These are phyloP conservation scores for Palaemon carinicauda DNA, from an alignment of 1,140 invertebrate genomes.

Conservation along the genomic window DNA sequence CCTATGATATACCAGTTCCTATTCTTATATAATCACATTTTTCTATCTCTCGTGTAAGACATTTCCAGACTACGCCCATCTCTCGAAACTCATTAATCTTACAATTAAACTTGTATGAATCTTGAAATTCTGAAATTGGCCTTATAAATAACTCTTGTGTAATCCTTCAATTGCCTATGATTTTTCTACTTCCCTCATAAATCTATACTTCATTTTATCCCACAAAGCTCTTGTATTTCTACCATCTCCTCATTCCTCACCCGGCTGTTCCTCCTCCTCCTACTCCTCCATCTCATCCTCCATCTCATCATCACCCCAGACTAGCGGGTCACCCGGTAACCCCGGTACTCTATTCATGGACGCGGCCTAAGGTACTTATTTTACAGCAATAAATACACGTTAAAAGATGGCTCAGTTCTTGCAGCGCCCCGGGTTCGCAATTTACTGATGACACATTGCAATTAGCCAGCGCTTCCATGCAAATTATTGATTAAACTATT, in stretches of 20 bases:
- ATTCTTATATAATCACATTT: no score
- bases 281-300: background rate
- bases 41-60: no score
- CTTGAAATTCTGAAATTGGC: no score
- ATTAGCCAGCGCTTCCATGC: background rate
- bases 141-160: no score
- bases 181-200: no score
- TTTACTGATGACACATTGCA: conserved; percentile 27
- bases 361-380: conserved; percentile 11
- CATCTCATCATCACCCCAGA: background rate
- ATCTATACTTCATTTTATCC: background rate
- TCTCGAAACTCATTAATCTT: no score
- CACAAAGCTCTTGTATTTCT: background rate
- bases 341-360: conserved; percentile 6
- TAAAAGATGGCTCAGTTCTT: background rate
- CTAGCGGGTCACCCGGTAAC: background rate
- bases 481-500: conserved; percentile 8
- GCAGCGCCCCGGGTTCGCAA: conserved; percentile 11
- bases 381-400: conserved; percentile 25
- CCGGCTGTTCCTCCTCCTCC: background rate
- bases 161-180: background rate
- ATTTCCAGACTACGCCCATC: no score
- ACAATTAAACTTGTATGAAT: no score
- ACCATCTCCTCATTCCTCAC: background rate
- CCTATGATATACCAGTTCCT: no score